Evolutionary conservation across 2,888 invertebrate genomes (phyloP).

Genomic region (Hyles lineata): DNA sequence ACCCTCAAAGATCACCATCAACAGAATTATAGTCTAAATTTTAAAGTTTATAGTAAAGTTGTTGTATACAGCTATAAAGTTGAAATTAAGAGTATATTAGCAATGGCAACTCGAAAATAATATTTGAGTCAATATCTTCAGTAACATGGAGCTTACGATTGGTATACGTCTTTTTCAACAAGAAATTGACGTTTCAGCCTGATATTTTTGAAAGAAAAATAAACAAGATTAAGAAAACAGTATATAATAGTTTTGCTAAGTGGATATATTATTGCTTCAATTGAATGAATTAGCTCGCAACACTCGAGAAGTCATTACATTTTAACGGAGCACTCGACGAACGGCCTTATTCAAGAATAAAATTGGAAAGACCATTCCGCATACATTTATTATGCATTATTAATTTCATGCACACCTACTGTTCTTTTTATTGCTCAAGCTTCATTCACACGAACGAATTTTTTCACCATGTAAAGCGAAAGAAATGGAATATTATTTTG

Average conservation of each 20-base stretch:
- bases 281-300: slow-evolving; percentile 50
- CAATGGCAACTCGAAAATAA: no score
- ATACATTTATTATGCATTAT: not conserved
- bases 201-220: not conserved
- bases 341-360: not conserved
- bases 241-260: slow-evolving; percentile 15
- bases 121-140: no score
- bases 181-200: not conserved
- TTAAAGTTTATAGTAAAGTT: no score
- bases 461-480: not conserved
- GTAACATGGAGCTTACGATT: no score
- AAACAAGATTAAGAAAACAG: no score
- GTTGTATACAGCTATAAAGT: no score
- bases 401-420: slow-evolving; percentile 1
- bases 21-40: no score
- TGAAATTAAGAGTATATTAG: no score
- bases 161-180: no score
- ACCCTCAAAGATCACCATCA: no score
- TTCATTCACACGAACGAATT: not conserved
- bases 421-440: not conserved
- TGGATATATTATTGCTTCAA: slow-evolving; percentile 55
- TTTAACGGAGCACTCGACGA: not conserved
- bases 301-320: slow-evolving; percentile 4
- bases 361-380: not conserved
- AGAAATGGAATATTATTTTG: no score